Evolutionary conservation across 1,140 invertebrate species (phyloP).

Genomic region (Micrasema minimum): DNA sequence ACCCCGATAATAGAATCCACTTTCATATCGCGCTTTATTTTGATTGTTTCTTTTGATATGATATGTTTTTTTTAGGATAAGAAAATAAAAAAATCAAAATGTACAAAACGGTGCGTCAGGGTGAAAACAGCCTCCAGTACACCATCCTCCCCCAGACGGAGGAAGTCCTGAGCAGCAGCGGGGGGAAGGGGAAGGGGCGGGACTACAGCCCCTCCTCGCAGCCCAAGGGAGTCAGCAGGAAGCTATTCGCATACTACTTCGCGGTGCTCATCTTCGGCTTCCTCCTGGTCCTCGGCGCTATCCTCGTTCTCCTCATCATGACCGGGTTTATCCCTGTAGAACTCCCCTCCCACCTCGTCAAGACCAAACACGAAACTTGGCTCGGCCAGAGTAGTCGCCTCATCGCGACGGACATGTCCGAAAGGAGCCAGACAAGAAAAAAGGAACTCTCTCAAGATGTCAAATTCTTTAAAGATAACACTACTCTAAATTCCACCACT

Average conservation of each 20-base stretch:
- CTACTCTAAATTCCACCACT: slow-evolving; percentile 57
- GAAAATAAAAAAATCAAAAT: slow-evolving; percentile 59
- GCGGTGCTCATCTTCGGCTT: slow-evolving; percentile 43
- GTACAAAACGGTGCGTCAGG: slow-evolving; percentile 80
- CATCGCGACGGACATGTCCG: slow-evolving; percentile 2
- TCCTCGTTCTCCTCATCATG: slow-evolving; percentile 37
- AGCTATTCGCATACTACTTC: slow-evolving; percentile 42
- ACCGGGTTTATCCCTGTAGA: slow-evolving; percentile 42
- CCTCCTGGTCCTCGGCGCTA: slow-evolving; percentile 24
- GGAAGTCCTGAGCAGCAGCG: slow-evolving; percentile 71
- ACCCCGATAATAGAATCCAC: no score
- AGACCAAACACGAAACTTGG: slow-evolving; percentile 12
- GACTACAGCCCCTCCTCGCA: slow-evolving; percentile 65
- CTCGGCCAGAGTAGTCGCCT: slow-evolving; percentile 12
- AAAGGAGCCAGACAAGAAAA: slow-evolving; percentile 45
- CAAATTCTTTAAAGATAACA: slow-evolving; percentile 51
- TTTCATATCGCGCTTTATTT: no score
- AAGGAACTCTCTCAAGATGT: slow-evolving; percentile 44
- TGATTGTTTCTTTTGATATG: background rate
- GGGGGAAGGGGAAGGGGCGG: slow-evolving; percentile 62
- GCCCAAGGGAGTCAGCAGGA: slow-evolving; percentile 21
- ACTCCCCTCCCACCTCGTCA: slow-evolving; percentile 19
- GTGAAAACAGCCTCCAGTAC: slow-evolving; percentile 78
- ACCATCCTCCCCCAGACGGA: slow-evolving; percentile 78
- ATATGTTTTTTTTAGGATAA: slow-evolving; percentile 5